These are phyloP conservation scores for Coremacera marginata DNA, from an alignment of 2,888 invertebrate species.

Conservation along the genomic window DNA sequence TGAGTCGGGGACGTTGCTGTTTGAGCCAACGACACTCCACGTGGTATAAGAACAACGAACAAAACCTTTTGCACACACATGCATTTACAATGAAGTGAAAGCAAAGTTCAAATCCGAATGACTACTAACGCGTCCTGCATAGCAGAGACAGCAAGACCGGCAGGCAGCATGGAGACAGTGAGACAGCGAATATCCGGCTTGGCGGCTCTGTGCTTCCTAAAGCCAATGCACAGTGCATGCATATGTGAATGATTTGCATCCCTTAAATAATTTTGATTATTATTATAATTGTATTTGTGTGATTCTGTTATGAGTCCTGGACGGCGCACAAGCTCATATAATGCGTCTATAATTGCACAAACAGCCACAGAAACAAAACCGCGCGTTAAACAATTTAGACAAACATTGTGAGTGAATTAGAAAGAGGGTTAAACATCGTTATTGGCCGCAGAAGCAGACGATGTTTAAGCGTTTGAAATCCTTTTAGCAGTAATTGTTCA, in stretches of 20 bases:
- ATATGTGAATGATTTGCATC: constrained; percentile 32
- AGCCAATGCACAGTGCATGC: not conserved
- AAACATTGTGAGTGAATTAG: constrained; percentile 29
- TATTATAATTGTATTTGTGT: constrained; percentile 31
- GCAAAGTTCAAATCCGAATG: constrained; percentile 1
- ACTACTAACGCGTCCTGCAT: not conserved
- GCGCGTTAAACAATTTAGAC: constrained; percentile 37
- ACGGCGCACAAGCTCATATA: constrained; percentile 49
- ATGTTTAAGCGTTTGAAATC: constrained; percentile 27
- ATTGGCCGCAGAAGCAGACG: constrained; percentile 18
- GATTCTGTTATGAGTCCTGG: constrained; percentile 20
- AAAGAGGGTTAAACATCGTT: constrained; percentile 29
- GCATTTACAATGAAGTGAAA: constrained; percentile 3
- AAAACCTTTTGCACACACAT: constrained; percentile 13
- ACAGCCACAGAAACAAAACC: constrained; percentile 54
- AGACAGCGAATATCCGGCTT: constrained; percentile 31
- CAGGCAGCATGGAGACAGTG: not conserved
- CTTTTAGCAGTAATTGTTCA: constrained; percentile 35
- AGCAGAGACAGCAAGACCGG: not conserved
- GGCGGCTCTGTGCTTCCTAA: too few species aligned
- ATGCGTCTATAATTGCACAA: constrained; percentile 64
- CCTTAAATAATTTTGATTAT: constrained; percentile 29
- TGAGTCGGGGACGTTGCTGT: not conserved
- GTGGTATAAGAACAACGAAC: not conserved
- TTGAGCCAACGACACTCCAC: constrained; percentile 9